Percentiles rank a stretch among this genome's conserved stretches.
phyloP scores from a whole-genome alignment of 2,888 invertebrate genomes.

The Pogonocherus hispidulus region DNA sequence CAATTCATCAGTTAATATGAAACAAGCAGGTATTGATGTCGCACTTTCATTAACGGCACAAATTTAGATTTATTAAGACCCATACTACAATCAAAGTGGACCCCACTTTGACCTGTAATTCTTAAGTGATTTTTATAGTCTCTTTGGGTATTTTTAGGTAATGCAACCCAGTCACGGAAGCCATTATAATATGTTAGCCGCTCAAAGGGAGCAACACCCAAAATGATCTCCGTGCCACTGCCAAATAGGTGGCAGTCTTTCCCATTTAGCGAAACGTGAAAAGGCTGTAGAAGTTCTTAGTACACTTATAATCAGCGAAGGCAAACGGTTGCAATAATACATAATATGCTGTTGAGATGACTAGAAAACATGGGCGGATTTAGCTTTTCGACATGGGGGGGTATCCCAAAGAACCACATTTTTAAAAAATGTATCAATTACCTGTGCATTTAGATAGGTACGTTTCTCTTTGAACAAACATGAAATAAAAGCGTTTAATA shows the following conservation, averaged over 20 bases:
- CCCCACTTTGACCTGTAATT: neutral
- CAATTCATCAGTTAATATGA: no score
- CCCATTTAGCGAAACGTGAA: neutral
- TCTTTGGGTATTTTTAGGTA: slow-evolving; percentile 14
- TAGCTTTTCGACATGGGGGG: no score
- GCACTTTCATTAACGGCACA: no score
- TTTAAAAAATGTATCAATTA: no score
- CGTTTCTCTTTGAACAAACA: no score
- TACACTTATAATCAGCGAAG: neutral
- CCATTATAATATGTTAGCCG: slow-evolving; percentile 28
- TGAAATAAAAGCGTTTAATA: no score
- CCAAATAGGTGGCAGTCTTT: neutral
- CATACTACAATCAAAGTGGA: neutral
- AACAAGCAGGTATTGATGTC: no score
- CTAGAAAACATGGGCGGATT: no score
- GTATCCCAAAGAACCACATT: no score
- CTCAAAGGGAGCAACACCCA: slow-evolving; percentile 5
- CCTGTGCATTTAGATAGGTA: no score
- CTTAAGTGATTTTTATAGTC: slow-evolving; percentile 11
- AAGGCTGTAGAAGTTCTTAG: neutral
- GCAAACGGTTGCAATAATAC: neutral
- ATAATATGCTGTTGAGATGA: neutral
- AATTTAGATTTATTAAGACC: no score
- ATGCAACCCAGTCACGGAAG: slow-evolving; percentile 32
- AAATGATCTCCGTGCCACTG: neutral